Percentiles rank a stretch among this genome's conserved stretches.
Conservation (phyloP, 2,888 invertebrate genomes). For the Chouioia cunea region DNA sequence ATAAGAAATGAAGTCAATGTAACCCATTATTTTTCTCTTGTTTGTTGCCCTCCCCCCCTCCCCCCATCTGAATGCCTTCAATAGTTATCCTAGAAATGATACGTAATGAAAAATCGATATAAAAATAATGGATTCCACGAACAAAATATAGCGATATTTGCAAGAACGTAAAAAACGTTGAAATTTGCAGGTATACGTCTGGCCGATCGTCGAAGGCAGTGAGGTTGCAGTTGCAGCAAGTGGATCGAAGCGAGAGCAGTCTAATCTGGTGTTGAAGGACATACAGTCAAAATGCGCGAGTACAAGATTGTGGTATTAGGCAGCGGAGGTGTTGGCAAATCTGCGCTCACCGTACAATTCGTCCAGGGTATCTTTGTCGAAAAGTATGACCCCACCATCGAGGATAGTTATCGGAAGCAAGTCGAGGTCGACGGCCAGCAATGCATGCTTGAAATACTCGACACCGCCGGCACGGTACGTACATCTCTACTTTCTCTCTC, state of each 20-base stretch:
- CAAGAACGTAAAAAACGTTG: too few relatives aligned
- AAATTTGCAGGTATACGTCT: conserved; percentile 59
- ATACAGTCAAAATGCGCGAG: conserved; percentile 86
- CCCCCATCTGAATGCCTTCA: too few relatives aligned
- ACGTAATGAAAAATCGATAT: too few relatives aligned
- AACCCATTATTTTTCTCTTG: too few relatives aligned
- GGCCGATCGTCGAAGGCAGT: conserved; percentile 56
- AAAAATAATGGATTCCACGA: too few relatives aligned
- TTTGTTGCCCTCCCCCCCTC: too few relatives aligned
- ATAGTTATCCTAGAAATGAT: too few relatives aligned
- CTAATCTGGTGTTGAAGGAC: conserved; percentile 38
- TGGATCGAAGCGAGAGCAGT: conserved; percentile 59
- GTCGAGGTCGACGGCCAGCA: conserved; percentile 99
- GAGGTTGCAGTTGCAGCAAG: conserved; percentile 65
- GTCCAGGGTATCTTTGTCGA: conserved; percentile 99
- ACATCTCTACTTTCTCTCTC: not conserved
- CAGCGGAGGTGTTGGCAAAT: conserved; percentile 99
- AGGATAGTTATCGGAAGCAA: conserved; percentile 99
- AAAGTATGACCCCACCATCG: conserved; percentile 99
- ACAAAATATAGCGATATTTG: too few relatives aligned
- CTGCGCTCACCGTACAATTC: conserved; percentile 96
- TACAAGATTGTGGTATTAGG: conserved; percentile 99
- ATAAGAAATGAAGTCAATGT: too few relatives aligned
- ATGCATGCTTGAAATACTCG: conserved; percentile 99
- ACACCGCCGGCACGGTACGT: conserved; percentile 96